These are phyloP conservation scores for Tachystola acroxantha DNA, from an alignment of 2,888 invertebrate species.

Conservation along the genomic window DNA sequence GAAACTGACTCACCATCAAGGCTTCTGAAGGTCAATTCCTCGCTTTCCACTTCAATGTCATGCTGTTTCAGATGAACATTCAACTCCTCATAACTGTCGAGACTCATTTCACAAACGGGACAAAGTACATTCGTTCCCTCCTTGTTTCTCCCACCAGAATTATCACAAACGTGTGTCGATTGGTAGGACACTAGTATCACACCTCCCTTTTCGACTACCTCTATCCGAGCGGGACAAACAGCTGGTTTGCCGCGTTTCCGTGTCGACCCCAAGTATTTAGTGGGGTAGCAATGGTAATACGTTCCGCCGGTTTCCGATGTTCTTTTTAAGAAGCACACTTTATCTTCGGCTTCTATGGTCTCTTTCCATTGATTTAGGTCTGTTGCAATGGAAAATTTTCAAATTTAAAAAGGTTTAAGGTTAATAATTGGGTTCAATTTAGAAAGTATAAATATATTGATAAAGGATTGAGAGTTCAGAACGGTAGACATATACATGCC, in stretches of 20 bases:
- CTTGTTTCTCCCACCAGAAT: neutral
- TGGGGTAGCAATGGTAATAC: slow-evolving; percentile 2
- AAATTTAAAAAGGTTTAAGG: too few species aligned
- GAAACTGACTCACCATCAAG: slow-evolving; percentile 6
- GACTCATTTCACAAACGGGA: neutral
- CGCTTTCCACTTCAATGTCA: slow-evolving; percentile 1
- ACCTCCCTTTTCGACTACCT: neutral
- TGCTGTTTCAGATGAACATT: neutral
- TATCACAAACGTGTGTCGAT: slow-evolving; percentile 1
- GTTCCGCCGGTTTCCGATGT: neutral
- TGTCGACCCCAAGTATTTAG: neutral
- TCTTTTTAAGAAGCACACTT: slow-evolving; percentile 1
- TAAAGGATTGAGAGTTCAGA: too few species aligned
- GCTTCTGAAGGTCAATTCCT: slow-evolving; percentile 4
- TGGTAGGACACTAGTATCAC: neutral
- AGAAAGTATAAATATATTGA: too few species aligned
- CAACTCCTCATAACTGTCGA: slow-evolving; percentile 1
- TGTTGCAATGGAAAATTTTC: slow-evolving; percentile 6
- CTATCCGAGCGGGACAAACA: slow-evolving; percentile 1
- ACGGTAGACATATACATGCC: too few species aligned
- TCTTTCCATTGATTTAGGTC: slow-evolving; percentile 9
- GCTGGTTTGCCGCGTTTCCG: neutral
- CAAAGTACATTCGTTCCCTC: neutral
- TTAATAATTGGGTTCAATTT: too few species aligned
- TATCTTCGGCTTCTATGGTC: slow-evolving; percentile 3